Evolutionary conservation across 2,888 invertebrate species (phyloP).

Genomic region (Aleiodes leptofemur): DNA sequence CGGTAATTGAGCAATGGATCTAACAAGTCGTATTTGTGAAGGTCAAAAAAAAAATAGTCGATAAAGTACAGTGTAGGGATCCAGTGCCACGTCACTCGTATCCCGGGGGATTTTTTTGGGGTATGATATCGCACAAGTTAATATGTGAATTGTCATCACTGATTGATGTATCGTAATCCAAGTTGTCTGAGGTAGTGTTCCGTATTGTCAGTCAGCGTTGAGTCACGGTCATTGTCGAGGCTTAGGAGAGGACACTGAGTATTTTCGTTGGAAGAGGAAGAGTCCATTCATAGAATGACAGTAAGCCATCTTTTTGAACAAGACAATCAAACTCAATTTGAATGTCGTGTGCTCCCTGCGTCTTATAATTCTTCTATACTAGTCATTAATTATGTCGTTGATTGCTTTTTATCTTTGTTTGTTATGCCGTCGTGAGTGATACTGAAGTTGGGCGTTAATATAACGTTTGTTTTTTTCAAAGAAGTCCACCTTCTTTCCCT

Average conservation of each 20-base stretch:
- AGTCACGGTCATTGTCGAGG: constrained; percentile 36
- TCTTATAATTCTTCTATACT: constrained; percentile 8
- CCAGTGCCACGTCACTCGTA: constrained; percentile 35
- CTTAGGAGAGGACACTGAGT: not conserved
- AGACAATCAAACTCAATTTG: not conserved
- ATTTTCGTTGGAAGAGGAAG: not conserved
- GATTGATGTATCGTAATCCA: constrained; percentile 23
- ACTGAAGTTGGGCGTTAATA: constrained; percentile 46
- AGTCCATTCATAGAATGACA: constrained; percentile 29
- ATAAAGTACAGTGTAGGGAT: constrained; percentile 33
- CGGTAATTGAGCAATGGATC: constrained; percentile 45
- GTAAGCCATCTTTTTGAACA: constrained; percentile 23
- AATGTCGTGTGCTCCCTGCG: constrained; percentile 45
- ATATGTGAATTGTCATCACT: constrained; percentile 17
- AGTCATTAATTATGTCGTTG: constrained; percentile 44
- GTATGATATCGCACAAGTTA: constrained; percentile 48
- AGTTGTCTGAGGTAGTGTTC: constrained; percentile 31
- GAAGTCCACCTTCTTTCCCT: constrained; percentile 31
- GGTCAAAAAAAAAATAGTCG: not conserved
- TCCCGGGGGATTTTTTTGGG: constrained; percentile 38
- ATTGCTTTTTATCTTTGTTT: constrained; percentile 22
- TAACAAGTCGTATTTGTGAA: constrained; percentile 19
- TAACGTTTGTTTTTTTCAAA: constrained; percentile 37
- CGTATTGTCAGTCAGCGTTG: constrained; percentile 47
- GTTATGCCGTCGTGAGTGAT: constrained; percentile 40